Conservation (phyloP, 1,140 invertebrate species). For the Chymomyza costata region DNA sequence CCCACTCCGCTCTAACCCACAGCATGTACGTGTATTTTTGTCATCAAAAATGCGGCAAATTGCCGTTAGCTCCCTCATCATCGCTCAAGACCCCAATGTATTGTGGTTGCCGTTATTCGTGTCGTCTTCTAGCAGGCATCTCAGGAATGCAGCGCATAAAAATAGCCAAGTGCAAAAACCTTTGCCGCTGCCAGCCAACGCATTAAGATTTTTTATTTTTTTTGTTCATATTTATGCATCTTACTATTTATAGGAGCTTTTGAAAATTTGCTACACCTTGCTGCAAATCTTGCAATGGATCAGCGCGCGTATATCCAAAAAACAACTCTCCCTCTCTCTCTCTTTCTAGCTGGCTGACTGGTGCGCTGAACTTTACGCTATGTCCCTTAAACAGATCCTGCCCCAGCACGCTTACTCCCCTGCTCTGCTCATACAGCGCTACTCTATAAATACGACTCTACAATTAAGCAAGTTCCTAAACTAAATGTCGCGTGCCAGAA, state of each 20-base stretch:
- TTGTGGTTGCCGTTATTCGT: slow-evolving; percentile 36
- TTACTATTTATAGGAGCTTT: slow-evolving; percentile 27
- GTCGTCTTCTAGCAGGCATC: slow-evolving; percentile 49
- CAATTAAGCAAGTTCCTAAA: slow-evolving; percentile 2
- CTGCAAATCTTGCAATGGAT: too few species aligned
- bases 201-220: slow-evolving; percentile 4
- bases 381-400: too few species aligned
- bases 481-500: slow-evolving; percentile 19
- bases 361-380: too few species aligned
- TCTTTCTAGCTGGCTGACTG: too few species aligned
- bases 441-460: slow-evolving; percentile 23
- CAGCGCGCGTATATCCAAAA: too few species aligned
- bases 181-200: slow-evolving; percentile 24
- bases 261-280: slow-evolving; percentile 3
- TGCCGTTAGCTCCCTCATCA: too few species aligned
- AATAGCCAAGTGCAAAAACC: slow-evolving; percentile 68
- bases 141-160: slow-evolving; percentile 58
- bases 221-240: slow-evolving; percentile 9
- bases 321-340: too few species aligned
- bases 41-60: too few species aligned
- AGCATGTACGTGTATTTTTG: slow-evolving; percentile 14
- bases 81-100: too few species aligned
- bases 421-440: slow-evolving; percentile 20
- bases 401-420: slow-evolving; percentile 6
- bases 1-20: background rate